Evolutionary conservation across 2,113 vertebrate species (phyloP).

Genomic region (Sinocyclocheilus maitianheensis): DNA sequence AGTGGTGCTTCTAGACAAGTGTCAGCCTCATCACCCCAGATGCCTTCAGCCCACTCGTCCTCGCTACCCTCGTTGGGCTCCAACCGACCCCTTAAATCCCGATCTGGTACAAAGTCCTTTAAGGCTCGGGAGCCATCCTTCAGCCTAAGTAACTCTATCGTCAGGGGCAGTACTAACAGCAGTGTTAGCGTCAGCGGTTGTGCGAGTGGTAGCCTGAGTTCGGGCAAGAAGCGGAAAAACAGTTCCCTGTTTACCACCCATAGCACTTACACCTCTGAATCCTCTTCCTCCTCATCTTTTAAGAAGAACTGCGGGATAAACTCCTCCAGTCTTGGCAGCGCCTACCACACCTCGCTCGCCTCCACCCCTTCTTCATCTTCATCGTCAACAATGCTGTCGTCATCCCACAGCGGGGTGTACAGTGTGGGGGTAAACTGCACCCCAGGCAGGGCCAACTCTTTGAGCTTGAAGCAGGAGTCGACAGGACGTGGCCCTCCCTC

Average conservation of each 20-base stretch:
- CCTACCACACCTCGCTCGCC: conserved; percentile 79
- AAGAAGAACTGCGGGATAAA: conserved; percentile 92
- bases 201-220: conserved; percentile 79
- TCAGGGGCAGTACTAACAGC: conserved; percentile 71
- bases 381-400: conserved; percentile 66
- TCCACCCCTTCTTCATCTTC: conserved; percentile 66
- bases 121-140: conserved; percentile 84
- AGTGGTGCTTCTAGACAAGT: conserved; percentile 91
- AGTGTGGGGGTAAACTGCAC: conserved; percentile 86
- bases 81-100: conserved; percentile 91
- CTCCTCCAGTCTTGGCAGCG: conserved; percentile 85
- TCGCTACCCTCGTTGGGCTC: conserved; percentile 86
- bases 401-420: conserved; percentile 81
- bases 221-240: conserved; percentile 95
- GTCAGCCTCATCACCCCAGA: conserved; percentile 93
- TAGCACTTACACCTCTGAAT: conserved; percentile 82
- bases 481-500: conserved; percentile 83
- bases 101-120: conserved; percentile 85
- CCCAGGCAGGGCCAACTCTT: conserved; percentile 83
- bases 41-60: conserved; percentile 92
- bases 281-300: conserved; percentile 79
- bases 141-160: conserved; percentile 66
- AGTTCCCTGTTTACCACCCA: conserved; percentile 82
- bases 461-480: conserved; percentile 86
- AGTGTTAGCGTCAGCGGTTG: conserved; percentile 74